Evolutionary conservation across 2,797 vertebrate species (phyloP).

Genomic region (Sarcophilus harrisii): DNA sequence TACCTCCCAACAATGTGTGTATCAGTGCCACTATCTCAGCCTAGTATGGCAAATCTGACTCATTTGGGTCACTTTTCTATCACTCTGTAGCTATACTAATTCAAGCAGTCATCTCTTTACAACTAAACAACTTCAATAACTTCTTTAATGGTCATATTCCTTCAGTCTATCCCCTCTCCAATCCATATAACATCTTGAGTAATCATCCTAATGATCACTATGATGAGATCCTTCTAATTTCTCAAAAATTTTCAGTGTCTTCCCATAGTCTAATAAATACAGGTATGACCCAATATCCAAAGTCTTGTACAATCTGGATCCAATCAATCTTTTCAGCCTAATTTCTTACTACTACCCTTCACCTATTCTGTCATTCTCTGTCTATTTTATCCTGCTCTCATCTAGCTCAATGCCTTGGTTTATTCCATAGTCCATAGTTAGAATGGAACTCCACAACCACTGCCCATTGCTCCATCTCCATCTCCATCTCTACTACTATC

Average conservation of each 20-base stretch:
- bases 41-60: neutral
- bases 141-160: neutral
- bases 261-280: neutral
- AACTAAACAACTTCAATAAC: neutral
- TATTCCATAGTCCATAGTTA: neutral
- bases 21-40: neutral
- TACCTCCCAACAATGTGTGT: neutral
- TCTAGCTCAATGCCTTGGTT: neutral
- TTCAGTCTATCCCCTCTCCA: neutral
- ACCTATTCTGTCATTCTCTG: neutral
- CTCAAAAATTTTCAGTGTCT: neutral
- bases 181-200: neutral
- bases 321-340: neutral
- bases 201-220: neutral
- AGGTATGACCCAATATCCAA: neutral
- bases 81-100: neutral
- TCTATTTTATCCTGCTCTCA: neutral
- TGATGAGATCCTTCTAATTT: neutral
- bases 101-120: neutral
- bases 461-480: too few species aligned
- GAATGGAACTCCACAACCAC: neutral
- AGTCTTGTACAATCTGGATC: neutral
- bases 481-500: neutral
- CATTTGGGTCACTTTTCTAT: neutral
- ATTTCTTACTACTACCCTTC: neutral